A percentile compares a stretch with the other conserved stretches of the same genome.
These are phyloP conservation scores for Gouania willdenowi DNA, from an alignment of 2,797 vertebrate genomes.

Conservation along the genomic window DNA sequence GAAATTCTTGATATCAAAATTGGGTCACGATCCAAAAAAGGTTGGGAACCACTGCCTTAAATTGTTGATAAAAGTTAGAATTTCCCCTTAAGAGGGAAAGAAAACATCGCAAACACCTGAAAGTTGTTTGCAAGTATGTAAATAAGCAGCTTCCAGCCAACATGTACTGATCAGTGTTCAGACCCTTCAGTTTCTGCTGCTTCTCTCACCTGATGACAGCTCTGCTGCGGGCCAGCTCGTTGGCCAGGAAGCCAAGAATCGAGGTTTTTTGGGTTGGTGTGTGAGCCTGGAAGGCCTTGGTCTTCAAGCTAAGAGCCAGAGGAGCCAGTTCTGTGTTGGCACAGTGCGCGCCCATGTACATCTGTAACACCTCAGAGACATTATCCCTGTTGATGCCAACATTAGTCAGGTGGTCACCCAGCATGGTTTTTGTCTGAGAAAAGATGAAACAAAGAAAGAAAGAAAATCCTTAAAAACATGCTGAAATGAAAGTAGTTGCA, in stretches of 20 bases:
- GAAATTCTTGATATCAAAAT: too few relatives aligned
- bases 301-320: constrained; percentile 88
- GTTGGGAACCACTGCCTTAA: too few relatives aligned
- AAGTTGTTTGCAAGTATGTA: too few relatives aligned
- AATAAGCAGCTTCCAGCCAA: too few relatives aligned
- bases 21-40: too few relatives aligned
- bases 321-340: constrained; percentile 83
- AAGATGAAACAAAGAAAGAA: background rate
- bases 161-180: background rate
- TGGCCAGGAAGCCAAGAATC: constrained; percentile 89
- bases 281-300: constrained; percentile 97
- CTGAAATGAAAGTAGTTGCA: background rate
- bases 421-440: constrained; percentile 90
- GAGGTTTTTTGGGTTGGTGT: constrained; percentile 91
- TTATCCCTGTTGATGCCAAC: constrained; percentile 97
- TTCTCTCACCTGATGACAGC: constrained; percentile 88
- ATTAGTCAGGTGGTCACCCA: constrained; percentile 93
- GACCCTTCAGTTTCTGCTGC: background rate
- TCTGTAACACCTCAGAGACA: constrained; percentile 96
- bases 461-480: too few relatives aligned
- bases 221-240: constrained; percentile 95
- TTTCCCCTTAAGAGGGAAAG: too few relatives aligned
- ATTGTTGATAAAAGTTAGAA: too few relatives aligned
- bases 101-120: too few relatives aligned
- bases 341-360: constrained; percentile 95